These are phyloP conservation scores for Agonopterix arenella DNA, from an alignment of 2,888 invertebrate species.

Conservation along the genomic window DNA sequence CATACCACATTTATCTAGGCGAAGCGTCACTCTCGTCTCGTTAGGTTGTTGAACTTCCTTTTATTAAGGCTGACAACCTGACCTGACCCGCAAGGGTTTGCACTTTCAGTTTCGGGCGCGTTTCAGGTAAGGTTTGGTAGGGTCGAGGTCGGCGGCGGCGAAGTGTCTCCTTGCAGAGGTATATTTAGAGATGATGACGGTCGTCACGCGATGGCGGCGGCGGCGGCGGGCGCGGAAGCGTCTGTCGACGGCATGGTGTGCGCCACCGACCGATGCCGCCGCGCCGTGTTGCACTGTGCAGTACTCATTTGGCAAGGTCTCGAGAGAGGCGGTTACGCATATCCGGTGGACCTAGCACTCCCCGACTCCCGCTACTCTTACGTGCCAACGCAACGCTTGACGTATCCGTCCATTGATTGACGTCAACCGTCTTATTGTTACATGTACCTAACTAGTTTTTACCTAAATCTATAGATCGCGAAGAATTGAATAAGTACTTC, in stretches of 20 bases:
- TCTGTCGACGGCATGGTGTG: slow-evolving; percentile 43
- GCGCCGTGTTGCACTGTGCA: slow-evolving; percentile 17
- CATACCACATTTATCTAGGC: slow-evolving; percentile 69
- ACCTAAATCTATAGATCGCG: too few species aligned
- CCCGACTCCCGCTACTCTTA: slow-evolving; percentile 9
- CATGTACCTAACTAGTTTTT: too few species aligned
- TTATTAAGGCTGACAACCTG: slow-evolving; percentile 43
- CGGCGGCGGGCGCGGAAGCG: slow-evolving; percentile 37
- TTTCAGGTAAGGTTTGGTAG: slow-evolving; percentile 25
- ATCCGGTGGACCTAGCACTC: slow-evolving; percentile 17
- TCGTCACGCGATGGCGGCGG: slow-evolving; percentile 6
- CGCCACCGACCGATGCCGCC: slow-evolving; percentile 12
- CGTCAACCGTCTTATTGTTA: slow-evolving; percentile 14
- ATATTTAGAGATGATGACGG: slow-evolving; percentile 12
- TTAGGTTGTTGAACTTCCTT: slow-evolving; percentile 69
- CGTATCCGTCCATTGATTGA: slow-evolving; percentile 23
- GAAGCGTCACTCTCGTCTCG: slow-evolving; percentile 49
- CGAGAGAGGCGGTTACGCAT: slow-evolving; percentile 10
- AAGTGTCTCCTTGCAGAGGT: slow-evolving; percentile 5
- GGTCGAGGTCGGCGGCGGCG: slow-evolving; percentile 32
- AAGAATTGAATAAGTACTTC: too few species aligned
- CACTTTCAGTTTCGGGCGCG: slow-evolving; percentile 38
- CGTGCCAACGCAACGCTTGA: slow-evolving; percentile 23
- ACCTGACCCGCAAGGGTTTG: slow-evolving; percentile 25
- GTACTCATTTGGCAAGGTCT: slow-evolving; percentile 38